A percentile compares a stretch with the other conserved stretches of the same genome.
phyloP scores from a whole-genome alignment of 2,113 vertebrate species.

The Raja brachyura region DNA sequence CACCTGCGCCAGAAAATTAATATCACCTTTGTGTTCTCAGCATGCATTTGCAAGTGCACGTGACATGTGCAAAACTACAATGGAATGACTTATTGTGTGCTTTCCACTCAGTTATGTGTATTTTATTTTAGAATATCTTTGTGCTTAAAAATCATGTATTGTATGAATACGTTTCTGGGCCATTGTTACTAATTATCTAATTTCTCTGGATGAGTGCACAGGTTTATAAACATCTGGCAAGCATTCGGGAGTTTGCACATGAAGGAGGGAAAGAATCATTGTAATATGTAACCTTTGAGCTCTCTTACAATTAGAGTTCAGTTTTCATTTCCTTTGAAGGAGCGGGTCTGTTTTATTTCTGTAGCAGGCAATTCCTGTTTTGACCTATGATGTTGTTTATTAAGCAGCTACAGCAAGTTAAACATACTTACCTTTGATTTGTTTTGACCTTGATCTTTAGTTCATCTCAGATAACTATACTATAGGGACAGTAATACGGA shows the following conservation, averaged over 20 bases:
- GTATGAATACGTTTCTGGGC: too few species aligned
- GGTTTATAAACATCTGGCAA: neutral
- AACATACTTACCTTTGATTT: neutral
- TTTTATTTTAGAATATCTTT: too few species aligned
- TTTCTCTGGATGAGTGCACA: neutral
- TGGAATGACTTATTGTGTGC: too few species aligned
- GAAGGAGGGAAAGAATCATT: neutral
- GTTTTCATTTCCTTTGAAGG: neutral
- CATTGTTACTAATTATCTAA: neutral
- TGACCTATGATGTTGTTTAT: neutral
- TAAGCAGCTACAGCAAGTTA: neutral
- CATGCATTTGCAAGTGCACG: too few species aligned
- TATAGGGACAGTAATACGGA: neutral
- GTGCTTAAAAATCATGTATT: too few species aligned
- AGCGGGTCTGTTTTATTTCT: neutral
- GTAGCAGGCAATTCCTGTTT: neutral
- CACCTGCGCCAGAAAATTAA: too few species aligned
- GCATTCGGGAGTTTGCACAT: neutral
- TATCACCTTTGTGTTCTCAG: too few species aligned
- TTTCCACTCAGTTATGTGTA: too few species aligned
- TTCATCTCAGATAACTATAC: neutral
- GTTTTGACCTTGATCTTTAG: conserved; percentile 26
- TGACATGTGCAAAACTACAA: too few species aligned
- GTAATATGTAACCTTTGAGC: neutral
- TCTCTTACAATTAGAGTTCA: neutral